A percentile compares a stretch with the other conserved stretches of the same genome.
Evolutionary conservation across 1,140 invertebrate species (phyloP).

Genomic region (Scaptomyza pallida): DNA sequence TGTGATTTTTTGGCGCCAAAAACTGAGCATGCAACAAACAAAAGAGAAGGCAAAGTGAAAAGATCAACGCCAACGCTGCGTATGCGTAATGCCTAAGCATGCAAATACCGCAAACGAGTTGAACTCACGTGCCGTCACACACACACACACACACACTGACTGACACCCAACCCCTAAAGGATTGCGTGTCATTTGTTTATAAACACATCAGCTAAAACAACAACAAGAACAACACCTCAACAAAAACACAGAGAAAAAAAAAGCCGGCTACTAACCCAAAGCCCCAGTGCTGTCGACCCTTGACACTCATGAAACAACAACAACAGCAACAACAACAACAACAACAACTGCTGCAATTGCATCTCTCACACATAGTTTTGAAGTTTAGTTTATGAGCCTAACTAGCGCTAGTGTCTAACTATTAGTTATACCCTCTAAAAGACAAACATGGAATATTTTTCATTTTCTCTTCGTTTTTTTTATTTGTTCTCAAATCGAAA

Average conservation of each 20-base stretch:
- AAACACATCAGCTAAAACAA: constrained; percentile 59
- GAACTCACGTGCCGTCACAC: constrained; percentile 31
- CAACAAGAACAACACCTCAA: constrained; percentile 13
- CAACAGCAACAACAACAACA: constrained; percentile 5
- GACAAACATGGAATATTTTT: constrained; percentile 6
- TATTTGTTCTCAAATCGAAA: constrained; percentile 26
- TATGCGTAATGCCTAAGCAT: constrained; percentile 73
- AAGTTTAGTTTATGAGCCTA: background rate
- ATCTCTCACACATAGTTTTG: constrained; percentile 9
- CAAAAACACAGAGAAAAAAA: constrained; percentile 13
- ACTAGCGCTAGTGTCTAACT: background rate
- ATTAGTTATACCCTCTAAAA: background rate
- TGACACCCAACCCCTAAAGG: constrained; percentile 58
- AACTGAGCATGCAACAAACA: constrained; percentile 60
- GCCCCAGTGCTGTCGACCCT: constrained; percentile 47
- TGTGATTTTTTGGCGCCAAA: constrained; percentile 76
- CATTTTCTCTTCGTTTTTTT: background rate
- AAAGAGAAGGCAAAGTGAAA: background rate
- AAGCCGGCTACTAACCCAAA: constrained; percentile 44
- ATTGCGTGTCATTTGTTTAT: constrained; percentile 82
- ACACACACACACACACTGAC: constrained; percentile 26
- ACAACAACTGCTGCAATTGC: constrained; percentile 36
- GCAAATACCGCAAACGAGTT: constrained; percentile 32
- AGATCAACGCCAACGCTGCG: constrained; percentile 68
- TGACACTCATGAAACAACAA: constrained; percentile 35